phyloP scores from a whole-genome alignment of 2,888 invertebrate species.

The Proisotoma minuta region DNA sequence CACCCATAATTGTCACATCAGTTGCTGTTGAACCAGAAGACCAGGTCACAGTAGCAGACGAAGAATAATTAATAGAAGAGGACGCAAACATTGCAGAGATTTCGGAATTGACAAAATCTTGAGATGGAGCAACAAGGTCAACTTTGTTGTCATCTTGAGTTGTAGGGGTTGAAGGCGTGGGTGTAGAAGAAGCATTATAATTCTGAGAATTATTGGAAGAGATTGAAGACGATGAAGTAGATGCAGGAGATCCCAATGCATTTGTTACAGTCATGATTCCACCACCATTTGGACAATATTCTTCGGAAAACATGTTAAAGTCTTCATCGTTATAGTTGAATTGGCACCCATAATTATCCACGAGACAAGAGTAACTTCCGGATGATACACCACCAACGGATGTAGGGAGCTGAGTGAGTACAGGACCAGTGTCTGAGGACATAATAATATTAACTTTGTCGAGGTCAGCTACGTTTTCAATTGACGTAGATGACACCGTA shows the following conservation, averaged over 20 bases:
- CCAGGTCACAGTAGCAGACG: background rate
- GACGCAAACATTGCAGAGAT: constrained; percentile 14
- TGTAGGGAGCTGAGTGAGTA: constrained; percentile 26
- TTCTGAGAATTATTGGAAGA: background rate
- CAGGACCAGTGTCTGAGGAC: constrained; percentile 28
- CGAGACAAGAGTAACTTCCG: background rate
- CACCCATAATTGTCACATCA: background rate
- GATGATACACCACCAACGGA: constrained; percentile 4
- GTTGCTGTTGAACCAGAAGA: background rate
- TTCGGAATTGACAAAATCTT: constrained; percentile 9
- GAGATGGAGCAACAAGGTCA: background rate
- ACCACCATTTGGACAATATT: constrained; percentile 45
- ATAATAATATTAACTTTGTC: background rate
- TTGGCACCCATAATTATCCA: constrained; percentile 4
- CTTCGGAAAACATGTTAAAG: constrained; percentile 41
- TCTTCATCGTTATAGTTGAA: constrained; percentile 26
- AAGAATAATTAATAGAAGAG: constrained; percentile 1
- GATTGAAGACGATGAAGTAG: constrained; percentile 2
- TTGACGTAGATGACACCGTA: background rate
- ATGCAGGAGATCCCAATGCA: background rate
- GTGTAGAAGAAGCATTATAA: background rate
- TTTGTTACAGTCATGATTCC: background rate
- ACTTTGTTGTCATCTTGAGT: background rate
- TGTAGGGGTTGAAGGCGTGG: background rate
- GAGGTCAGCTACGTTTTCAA: background rate